Base-by-base conservation (phyloP, 2,113 vertebrate species). In the Sturnus vulgaris region DNA sequence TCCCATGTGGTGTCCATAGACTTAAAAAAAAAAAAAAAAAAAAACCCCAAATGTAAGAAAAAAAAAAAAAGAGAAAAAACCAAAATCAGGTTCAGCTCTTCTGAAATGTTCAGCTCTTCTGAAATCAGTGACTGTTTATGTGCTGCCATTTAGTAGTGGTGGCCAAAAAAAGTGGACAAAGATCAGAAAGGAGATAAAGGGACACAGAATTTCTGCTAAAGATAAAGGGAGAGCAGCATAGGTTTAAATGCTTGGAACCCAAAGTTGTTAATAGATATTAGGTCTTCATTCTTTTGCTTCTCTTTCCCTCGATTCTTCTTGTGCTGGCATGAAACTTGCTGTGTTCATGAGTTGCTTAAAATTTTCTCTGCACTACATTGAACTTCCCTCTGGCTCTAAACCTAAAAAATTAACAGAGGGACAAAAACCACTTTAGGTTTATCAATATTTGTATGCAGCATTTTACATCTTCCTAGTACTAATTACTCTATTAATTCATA, bases 231-330 rank as follows among this genome's bases (percentile, higher is more conserved):
- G 71, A 19, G 33, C 37, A 71, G 21, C 27, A 5, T 0, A 11
- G 19, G 19, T 52, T 69, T 72, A 52, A 65, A 42, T 42, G 5
- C 50, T 73, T 77, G 44, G 19, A 59, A 33, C 22, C 22, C 44
- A 1, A 18, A 73, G 25, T 60, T 63, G 56, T 46, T 42, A 50
- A 35, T 8, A 31, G 16, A 16, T 63, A 15, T 44, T 46, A 17
- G 2, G 3, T 69, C 31, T 87, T 55, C 28, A 8, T 79, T 78
- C 24, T 91, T 87, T 49, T 3, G 4, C 73, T 79, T 84, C 33
- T 82, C 19, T 75, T 64, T 31, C 24, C 25, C 11, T 85, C 0
- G 0, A 3, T 77, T 77, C 31, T 68, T 65, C 1, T 39, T 10
- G 44, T 59, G 24, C 37, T 44, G 44, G 59, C 18, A 11, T 66